Percentiles rank a stretch among this genome's conserved stretches.
Evolutionary conservation across 2,113 vertebrate species (phyloP).

Genomic region (mouse (Mus musculus)): DNA sequence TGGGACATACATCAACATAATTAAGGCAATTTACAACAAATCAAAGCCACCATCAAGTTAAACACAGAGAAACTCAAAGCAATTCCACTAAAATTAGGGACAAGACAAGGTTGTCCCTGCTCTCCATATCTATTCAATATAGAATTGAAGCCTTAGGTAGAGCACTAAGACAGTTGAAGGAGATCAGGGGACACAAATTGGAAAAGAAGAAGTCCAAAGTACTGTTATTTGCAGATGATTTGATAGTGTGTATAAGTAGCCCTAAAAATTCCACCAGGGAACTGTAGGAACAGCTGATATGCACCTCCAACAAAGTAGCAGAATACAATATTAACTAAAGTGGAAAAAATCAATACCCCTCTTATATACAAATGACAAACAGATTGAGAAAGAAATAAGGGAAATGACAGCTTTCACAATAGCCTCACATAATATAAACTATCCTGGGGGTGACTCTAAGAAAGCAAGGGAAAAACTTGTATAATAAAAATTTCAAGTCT

Average conservation of each 20-base stretch:
- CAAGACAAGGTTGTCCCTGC: neutral
- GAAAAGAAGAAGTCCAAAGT: neutral
- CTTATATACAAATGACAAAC: neutral
- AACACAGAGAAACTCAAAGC: neutral
- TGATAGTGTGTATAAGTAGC: neutral
- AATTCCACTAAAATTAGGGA: neutral
- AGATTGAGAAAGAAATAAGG: neutral
- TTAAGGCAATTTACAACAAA: neutral
- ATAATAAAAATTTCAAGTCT: neutral
- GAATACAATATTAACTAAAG: neutral
- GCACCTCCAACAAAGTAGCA: neutral
- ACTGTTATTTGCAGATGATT: neutral
- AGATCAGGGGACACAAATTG: neutral
- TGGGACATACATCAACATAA: neutral
- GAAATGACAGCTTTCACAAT: neutral
- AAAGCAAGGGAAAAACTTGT: neutral
- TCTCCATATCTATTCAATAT: neutral
- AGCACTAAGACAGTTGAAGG: neutral
- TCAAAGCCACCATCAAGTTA: neutral
- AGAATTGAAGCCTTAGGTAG: neutral
- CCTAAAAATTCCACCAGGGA: neutral
- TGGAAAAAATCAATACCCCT: neutral
- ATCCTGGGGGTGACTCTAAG: neutral
- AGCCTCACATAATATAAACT: neutral
- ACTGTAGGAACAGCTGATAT: neutral